Evolutionary conservation across 1,140 invertebrate genomes (phyloP).

Genomic region (Drosophila lowei): DNA sequence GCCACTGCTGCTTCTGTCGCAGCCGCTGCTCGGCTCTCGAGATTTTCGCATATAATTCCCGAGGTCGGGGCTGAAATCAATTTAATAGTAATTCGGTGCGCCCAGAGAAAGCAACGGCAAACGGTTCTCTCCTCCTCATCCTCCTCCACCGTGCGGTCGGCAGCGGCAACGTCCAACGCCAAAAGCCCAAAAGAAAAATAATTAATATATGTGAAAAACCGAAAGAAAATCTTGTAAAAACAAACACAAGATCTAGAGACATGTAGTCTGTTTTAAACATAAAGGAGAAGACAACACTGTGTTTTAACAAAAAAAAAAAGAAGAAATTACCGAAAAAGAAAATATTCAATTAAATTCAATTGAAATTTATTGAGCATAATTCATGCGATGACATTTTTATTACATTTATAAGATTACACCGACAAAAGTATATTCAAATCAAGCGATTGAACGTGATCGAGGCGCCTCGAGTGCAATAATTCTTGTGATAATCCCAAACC

Average conservation of each 20-base stretch:
- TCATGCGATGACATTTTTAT: slow-evolving; percentile 38
- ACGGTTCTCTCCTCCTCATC: slow-evolving; percentile 23
- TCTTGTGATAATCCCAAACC: slow-evolving; percentile 56
- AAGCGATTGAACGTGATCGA: slow-evolving; percentile 39
- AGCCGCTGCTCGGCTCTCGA: slow-evolving; percentile 17
- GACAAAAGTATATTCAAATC: slow-evolving; percentile 24
- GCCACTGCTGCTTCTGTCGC: not conserved
- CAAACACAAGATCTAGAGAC: slow-evolving; percentile 5
- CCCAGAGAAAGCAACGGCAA: slow-evolving; percentile 70
- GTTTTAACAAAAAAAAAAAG: slow-evolving; percentile 11
- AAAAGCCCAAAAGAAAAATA: slow-evolving; percentile 22
- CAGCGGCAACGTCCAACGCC: slow-evolving; percentile 34
- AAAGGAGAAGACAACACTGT: slow-evolving; percentile 4
- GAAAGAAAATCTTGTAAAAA: slow-evolving; percentile 6
- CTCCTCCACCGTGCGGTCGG: slow-evolving; percentile 29
- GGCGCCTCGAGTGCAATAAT: slow-evolving; percentile 21
- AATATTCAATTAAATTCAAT: slow-evolving; percentile 61
- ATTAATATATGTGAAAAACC: slow-evolving; percentile 2
- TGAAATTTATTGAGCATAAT: slow-evolving; percentile 61
- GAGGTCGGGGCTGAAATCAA: slow-evolving; percentile 66
- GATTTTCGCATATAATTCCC: slow-evolving; percentile 77
- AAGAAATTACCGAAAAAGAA: slow-evolving; percentile 14
- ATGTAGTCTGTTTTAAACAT: slow-evolving; percentile 25
- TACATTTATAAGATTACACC: slow-evolving; percentile 10
- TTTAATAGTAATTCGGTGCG: slow-evolving; percentile 76